These are phyloP conservation scores for Ptychodera flava DNA, from an alignment of 35 echinoderm and acorn worm species.

Conservation along the genomic window DNA sequence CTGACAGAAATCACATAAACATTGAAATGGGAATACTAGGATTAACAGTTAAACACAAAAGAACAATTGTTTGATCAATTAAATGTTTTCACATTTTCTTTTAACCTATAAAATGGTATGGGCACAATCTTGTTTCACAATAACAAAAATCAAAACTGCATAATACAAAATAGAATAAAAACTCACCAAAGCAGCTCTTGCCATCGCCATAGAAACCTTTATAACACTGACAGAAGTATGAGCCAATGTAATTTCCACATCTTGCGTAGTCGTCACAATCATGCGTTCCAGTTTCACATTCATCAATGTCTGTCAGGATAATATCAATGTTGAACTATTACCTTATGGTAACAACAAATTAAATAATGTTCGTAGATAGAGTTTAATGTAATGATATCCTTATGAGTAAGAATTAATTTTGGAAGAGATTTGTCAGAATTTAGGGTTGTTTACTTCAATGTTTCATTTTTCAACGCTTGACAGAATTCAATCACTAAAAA, in stretches of 20 bases:
- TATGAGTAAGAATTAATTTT: neutral
- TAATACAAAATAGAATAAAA: no score
- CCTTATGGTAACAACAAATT: neutral
- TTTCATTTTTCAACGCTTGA: neutral
- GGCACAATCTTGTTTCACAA: no score
- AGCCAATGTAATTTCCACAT: conserved; percentile 85
- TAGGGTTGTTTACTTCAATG: no score
- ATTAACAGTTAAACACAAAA: no score
- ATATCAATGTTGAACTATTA: neutral
- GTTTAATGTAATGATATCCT: neutral
- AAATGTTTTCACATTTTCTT: no score
- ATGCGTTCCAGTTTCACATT: conserved; percentile 42
- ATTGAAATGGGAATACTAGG: no score
- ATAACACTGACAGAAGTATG: conserved; percentile 84
- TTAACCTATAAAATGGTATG: no score
- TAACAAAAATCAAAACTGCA: no score
- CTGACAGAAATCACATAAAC: no score
- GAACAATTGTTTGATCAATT: no score
- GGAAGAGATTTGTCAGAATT: neutral
- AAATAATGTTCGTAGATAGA: neutral
- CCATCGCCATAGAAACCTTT: conserved; percentile 80
- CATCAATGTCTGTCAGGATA: conserved; percentile 64
- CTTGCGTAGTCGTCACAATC: conserved; percentile 59
- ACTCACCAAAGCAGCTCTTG: conserved; percentile 62
- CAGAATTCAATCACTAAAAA: neutral